phyloP scores from a whole-genome alignment of 2,888 invertebrate species.

The Perithous albicinctus region DNA sequence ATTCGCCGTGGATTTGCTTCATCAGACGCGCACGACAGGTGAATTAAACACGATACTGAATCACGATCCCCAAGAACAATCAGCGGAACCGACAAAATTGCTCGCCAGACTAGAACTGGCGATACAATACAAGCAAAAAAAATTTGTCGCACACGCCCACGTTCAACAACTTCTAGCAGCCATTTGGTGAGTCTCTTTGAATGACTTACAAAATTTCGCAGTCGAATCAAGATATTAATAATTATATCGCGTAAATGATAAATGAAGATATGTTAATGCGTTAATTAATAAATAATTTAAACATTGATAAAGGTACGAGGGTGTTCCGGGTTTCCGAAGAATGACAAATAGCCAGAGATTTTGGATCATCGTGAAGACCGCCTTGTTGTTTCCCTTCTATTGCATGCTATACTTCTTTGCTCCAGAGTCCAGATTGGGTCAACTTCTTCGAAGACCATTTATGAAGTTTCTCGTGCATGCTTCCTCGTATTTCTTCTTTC shows the following conservation, averaged over 20 bases:
- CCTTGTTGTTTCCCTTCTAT: slow-evolving; percentile 94
- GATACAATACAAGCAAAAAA: slow-evolving; percentile 97
- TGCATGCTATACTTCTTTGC: slow-evolving; percentile 94
- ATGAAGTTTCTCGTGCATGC: slow-evolving; percentile 98
- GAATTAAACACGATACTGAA: slow-evolving; percentile 97
- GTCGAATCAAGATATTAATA: background rate
- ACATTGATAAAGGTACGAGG: slow-evolving; percentile 89
- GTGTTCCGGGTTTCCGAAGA: slow-evolving; percentile 96
- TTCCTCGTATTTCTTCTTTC: slow-evolving; percentile 96
- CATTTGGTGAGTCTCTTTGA: slow-evolving; percentile 89
- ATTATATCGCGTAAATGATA: background rate
- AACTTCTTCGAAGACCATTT: slow-evolving; percentile 96
- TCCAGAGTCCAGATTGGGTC: slow-evolving; percentile 92
- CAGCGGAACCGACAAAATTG: slow-evolving; percentile 69
- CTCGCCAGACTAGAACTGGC: slow-evolving; percentile 95
- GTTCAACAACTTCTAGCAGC: slow-evolving; percentile 96
- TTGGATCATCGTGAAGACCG: slow-evolving; percentile 91
- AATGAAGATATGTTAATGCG: background rate
- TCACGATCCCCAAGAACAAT: slow-evolving; percentile 94
- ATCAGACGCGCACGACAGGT: slow-evolving; percentile 96
- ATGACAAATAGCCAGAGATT: slow-evolving; percentile 91
- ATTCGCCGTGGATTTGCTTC: slow-evolving; percentile 95
- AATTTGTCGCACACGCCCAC: slow-evolving; percentile 98
- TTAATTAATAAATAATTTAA: background rate
- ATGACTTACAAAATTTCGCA: background rate